Evolutionary conservation across 2,888 invertebrate genomes (phyloP), one percentile per base, ranked within the genome.

Genomic region (Biston stratarius): DNA sequence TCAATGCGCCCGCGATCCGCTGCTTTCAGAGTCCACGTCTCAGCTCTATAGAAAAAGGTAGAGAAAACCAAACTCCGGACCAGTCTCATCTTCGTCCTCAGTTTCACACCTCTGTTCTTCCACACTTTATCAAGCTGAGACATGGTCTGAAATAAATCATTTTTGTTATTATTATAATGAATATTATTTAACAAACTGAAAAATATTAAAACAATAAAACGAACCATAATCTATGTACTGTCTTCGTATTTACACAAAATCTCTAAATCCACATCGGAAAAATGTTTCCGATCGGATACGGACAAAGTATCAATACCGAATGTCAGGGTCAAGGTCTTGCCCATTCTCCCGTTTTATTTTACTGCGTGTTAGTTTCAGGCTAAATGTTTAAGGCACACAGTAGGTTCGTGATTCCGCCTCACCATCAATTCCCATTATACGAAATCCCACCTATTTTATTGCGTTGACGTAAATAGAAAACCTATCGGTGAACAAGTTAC

Each of bases 381-480:
- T 65, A 73, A 73, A 71, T 71, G 69, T 69, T 69, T 63, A 66
- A 66, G 65, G 64, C 67, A 70, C 61, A 69, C 67, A 61, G 49
- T 70, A 67, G 69, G 66, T 71, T 71, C 61, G 71, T 67, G 69
- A 70, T 71, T 71, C 51, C 67, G 67, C 51, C 64, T 69, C 63
- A 70, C 73, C 69, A 73, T 73, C 71, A 69, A 73, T 73, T 68
- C 66, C 64, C 61, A 73, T 73, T 73, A 67, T 69, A 55, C 62
- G 70, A 69, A 73, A 71, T 71, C 71, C 69, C 66, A 61, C 61
- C 34, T 65, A 63, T 67, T 73, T 73, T 73, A 70, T 73, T 73
- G 66, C 67, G 55, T 65, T 51, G 33, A 52, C 67, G 69, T 69
- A 69, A 67, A 70, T 67, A 62, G 69, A 69, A 73, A 70, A 69